Evolutionary conservation across 2,797 vertebrate species (phyloP).

Genomic region (Xenopus petersii): DNA sequence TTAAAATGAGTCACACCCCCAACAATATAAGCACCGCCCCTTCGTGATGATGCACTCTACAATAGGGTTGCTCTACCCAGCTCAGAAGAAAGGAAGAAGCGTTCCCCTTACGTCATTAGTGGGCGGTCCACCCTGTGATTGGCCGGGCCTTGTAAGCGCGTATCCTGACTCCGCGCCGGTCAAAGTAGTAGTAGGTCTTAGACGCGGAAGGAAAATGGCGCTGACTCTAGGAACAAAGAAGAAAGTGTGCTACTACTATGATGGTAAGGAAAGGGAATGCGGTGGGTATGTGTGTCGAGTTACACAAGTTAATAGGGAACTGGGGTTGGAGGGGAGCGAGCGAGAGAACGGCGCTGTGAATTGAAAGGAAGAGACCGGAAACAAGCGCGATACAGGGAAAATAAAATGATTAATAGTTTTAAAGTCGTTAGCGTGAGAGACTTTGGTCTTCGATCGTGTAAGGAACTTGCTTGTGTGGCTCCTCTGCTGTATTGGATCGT

Average conservation of each 20-base stretch:
- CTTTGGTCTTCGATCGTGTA: too few relatives aligned
- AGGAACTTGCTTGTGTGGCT: too few relatives aligned
- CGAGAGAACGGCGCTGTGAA: too few relatives aligned
- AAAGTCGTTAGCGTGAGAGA: too few relatives aligned
- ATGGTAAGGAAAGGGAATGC: conserved; percentile 63
- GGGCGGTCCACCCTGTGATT: conserved; percentile 40
- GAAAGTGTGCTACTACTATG: conserved; percentile 98
- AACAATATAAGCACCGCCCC: not conserved
- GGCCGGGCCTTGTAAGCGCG: fast-evolving
- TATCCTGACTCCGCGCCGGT: conserved; percentile 25
- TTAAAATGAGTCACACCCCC: too few relatives aligned
- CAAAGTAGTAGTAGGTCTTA: conserved; percentile 44
- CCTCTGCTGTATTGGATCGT: too few relatives aligned
- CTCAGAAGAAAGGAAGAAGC: not conserved
- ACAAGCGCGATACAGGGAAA: too few relatives aligned
- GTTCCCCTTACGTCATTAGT: conserved; percentile 39
- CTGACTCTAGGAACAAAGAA: conserved; percentile 92
- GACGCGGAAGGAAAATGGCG: conserved; percentile 83
- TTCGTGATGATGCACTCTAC: not conserved
- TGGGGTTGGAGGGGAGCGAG: too few relatives aligned
- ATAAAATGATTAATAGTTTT: too few relatives aligned
- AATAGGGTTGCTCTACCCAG: not conserved
- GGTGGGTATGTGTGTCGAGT: not conserved
- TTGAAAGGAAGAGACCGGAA: too few relatives aligned
- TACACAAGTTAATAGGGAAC: too few relatives aligned